Percentiles rank a stretch among this genome's conserved stretches.
Evolutionary conservation across 2,113 vertebrate genomes (phyloP).

Genomic region (Ptilorrhoa leucosticta): DNA sequence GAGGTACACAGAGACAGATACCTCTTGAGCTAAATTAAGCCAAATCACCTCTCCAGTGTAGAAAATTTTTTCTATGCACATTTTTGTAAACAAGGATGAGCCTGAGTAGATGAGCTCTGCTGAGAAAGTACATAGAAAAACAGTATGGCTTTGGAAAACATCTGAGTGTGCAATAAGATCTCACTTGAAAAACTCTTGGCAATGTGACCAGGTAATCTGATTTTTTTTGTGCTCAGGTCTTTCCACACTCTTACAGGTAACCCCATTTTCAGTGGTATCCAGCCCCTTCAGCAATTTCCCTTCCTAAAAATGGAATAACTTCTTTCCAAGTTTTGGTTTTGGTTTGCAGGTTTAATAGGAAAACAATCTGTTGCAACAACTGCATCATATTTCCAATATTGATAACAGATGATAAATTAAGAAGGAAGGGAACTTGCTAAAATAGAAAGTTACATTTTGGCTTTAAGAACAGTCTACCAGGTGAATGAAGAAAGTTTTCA

Average conservation of each 20-base stretch:
- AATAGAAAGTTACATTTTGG: neutral
- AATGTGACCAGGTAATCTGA: neutral
- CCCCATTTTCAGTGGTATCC: neutral
- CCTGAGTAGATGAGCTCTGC: neutral
- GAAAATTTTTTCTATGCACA: neutral
- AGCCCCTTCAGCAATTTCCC: neutral
- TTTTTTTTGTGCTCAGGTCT: neutral
- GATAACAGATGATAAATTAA: neutral
- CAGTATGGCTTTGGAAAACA: neutral
- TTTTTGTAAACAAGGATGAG: neutral
- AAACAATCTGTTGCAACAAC: neutral
- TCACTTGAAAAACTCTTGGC: neutral
- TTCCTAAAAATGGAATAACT: neutral
- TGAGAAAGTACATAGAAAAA: neutral
- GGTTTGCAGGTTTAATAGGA: neutral
- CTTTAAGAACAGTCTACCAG: neutral
- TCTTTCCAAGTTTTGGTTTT: neutral
- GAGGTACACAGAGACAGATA: neutral
- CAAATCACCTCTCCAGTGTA: neutral
- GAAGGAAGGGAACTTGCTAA: neutral
- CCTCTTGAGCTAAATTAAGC: neutral
- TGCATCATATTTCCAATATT: neutral
- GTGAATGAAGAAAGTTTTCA: neutral
- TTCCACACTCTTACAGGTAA: neutral
- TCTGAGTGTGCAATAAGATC: neutral